Conservation (phyloP, 2,888 invertebrate species). For the Liodrosophila aerea region DNA sequence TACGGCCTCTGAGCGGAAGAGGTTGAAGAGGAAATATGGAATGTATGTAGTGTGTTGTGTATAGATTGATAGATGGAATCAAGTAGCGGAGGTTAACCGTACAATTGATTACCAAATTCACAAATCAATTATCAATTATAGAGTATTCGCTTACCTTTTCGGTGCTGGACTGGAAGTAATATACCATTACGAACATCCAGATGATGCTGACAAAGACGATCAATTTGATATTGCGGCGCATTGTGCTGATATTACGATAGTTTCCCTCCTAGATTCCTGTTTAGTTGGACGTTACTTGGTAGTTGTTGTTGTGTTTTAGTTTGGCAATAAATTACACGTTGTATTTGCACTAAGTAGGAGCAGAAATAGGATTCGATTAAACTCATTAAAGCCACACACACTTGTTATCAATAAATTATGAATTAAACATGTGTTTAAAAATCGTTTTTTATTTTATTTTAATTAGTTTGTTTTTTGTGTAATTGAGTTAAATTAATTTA, state of each 20-base stretch:
- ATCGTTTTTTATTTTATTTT: conserved; percentile 23
- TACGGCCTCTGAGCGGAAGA: conserved; percentile 47
- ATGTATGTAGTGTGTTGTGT: no score
- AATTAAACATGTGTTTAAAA: conserved; percentile 41
- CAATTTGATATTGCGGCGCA: conserved; percentile 82
- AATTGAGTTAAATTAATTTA: conserved; percentile 18
- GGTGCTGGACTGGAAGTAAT: conserved; percentile 82
- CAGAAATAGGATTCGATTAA: conserved; percentile 27
- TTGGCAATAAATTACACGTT: conserved; percentile 48
- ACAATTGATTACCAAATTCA: no score
- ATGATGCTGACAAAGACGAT: conserved; percentile 82
- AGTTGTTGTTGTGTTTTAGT: conserved; percentile 14
- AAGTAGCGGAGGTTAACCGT: no score
- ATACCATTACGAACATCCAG: conserved; percentile 83
- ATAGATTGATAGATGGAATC: background rate
- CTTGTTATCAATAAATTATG: background rate
- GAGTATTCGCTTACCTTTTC: conserved; percentile 80
- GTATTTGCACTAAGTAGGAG: conserved; percentile 37
- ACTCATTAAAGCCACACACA: conserved; percentile 15
- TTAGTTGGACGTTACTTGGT: conserved; percentile 28
- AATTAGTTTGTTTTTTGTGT: conserved; percentile 9
- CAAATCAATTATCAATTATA: no score
- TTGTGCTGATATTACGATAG: conserved; percentile 55
- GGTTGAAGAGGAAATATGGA: conserved; percentile 1
- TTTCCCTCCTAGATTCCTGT: conserved; percentile 12